Conservation (phyloP, 2,797 vertebrate species). For the Falco berigora region DNA sequence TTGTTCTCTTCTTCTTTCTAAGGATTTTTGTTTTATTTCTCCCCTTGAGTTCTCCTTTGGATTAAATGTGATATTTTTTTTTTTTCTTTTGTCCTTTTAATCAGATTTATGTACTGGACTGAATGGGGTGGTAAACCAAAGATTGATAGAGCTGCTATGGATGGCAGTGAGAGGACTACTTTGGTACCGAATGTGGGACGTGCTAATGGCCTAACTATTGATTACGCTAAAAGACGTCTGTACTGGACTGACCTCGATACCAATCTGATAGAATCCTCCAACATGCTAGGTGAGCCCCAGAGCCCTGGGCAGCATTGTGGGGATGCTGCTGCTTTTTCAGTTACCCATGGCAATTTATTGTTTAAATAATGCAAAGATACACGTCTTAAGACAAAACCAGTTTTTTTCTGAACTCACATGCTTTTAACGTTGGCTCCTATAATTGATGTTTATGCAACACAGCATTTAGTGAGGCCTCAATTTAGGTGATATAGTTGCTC, state of each 20-base stretch:
- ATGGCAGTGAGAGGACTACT: conserved; percentile 88
- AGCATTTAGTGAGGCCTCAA: background rate
- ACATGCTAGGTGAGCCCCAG: conserved; percentile 87
- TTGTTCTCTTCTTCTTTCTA: background rate
- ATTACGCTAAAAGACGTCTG: conserved; percentile 91
- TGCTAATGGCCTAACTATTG: conserved; percentile 95
- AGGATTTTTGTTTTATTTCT: background rate
- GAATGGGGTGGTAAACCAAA: conserved; percentile 98
- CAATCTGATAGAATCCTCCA: conserved; percentile 94
- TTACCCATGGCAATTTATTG: background rate
- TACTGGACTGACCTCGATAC: conserved; percentile 99
- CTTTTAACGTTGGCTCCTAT: background rate
- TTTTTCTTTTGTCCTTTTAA: background rate
- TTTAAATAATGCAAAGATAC: background rate
- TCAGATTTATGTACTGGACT: conserved; percentile 99
- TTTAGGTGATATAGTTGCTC: background rate
- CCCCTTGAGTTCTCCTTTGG: background rate
- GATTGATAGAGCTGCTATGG: conserved; percentile 95
- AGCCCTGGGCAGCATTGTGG: background rate
- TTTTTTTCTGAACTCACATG: accelerated
- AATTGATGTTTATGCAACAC: background rate
- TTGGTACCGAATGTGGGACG: conserved; percentile 92
- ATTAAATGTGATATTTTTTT: background rate
- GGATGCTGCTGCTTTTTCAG: background rate
- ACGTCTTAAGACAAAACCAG: background rate